These are phyloP conservation scores for Enteromius trimaculatus DNA, from an alignment of 2,797 vertebrate species.

Conservation along the genomic window DNA sequence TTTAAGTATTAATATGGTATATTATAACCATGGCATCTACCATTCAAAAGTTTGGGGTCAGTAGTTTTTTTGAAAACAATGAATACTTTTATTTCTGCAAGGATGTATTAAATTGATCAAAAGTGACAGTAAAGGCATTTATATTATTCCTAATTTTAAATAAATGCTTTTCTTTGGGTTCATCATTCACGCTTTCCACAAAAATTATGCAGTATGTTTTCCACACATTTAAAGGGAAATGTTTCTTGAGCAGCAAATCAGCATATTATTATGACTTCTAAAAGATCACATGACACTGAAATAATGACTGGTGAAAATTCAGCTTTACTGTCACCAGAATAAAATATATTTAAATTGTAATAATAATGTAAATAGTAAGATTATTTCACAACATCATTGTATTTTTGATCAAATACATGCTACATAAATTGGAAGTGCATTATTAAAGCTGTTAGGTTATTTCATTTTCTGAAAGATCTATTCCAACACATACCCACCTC, in stretches of 20 bases:
- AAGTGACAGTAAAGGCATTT: no score
- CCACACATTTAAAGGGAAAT: not conserved
- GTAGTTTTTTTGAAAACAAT: no score
- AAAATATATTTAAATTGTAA: not conserved
- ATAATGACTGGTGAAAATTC: not conserved
- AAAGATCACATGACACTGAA: no score
- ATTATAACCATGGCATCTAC: no score
- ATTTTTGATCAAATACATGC: not conserved
- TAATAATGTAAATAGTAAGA: not conserved
- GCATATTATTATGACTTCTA: not conserved
- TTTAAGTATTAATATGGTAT: no score
- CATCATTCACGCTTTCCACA: not conserved
- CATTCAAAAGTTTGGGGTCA: no score
- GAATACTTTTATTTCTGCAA: no score
- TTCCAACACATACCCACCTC: slow-evolving; percentile 31
- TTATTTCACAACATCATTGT: not conserved
- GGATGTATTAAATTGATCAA: no score
- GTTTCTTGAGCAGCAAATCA: not conserved
- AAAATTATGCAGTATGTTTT: not conserved
- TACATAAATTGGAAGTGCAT: not conserved
- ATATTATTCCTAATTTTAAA: no score
- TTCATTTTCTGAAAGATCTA: slow-evolving; percentile 31
- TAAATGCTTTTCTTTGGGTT: not conserved
- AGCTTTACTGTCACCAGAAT: not conserved
- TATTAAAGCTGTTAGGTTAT: not conserved